Base-by-base conservation (phyloP, 2,113 vertebrate species). In the Grammomys surdaster region DNA sequence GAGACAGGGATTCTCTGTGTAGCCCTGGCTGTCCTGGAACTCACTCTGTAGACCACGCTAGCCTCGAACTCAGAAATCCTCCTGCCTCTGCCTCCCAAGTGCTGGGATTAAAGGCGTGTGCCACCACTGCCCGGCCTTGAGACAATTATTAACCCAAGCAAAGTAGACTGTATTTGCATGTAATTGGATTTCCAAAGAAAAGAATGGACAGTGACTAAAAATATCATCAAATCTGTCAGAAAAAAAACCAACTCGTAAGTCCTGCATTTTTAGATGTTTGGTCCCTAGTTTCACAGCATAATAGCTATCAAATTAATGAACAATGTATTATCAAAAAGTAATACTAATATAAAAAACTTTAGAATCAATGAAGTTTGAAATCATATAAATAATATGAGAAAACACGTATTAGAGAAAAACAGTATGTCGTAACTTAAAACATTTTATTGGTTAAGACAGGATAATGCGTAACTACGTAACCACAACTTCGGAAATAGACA, bases 131-230 rank as follows among this genome's bases (percentile, higher is more conserved):
- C 40, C 40, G 40, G 40, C 87, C 69, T 33, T 93, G 1, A 26
- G 33, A 88, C 40, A 96, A 95, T 69, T 95, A 94, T 94, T 92
- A 88, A 86, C 43, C 19, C 70, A 95, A 78, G 46, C 96, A 69
- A 31, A n/a, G 88, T 72, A 69, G 54, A 33, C 3, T 12, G 40
- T 31, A 78, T 10, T 93, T 78, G 70, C 88, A 43, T 0, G 77
- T 63, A 97, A 82, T 46, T 87, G 5, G 80, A 95, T 97, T 97
- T 90, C 95, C 93, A 51, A 97, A 46, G 51, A 98, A 96, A 31
- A 60, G 67, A 96, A 85, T 14, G 5, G 36, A 85, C 17, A 31
- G 80, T 51, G 16, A 94, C 31, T 63, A n/a, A 10, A 46, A 89
- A 65, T 33, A 85, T 17, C 54, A 78, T 82, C 24, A 88, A 76